phyloP scores from a whole-genome alignment of 2,888 invertebrate genomes.

The Alloplasta piceator region DNA sequence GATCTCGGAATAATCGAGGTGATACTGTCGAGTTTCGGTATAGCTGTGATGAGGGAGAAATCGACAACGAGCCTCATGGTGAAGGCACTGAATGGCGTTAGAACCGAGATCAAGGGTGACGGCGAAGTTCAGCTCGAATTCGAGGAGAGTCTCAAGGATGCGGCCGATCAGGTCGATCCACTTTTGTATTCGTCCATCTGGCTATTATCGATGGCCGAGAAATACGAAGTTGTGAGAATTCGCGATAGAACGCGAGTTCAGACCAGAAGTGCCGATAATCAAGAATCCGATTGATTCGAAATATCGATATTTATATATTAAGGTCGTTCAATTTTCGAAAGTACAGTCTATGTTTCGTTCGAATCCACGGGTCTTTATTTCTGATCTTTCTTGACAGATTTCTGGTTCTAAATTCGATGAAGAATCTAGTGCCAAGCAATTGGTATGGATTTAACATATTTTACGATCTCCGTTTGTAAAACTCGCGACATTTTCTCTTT shows the following conservation, averaged over 20 bases:
- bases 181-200: slow-evolving; percentile 70
- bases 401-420: no score
- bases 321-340: no score
- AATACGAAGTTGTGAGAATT: slow-evolving; percentile 69
- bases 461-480: not conserved
- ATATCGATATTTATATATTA: no score
- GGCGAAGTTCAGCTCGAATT: slow-evolving; percentile 69
- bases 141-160: slow-evolving; percentile 70
- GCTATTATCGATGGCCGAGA: slow-evolving; percentile 68
- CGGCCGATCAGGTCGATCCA: slow-evolving; percentile 71
- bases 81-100: slow-evolving; percentile 68
- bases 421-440: no score
- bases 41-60: slow-evolving; percentile 68
- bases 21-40: slow-evolving; percentile 70
- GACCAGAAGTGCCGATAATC: slow-evolving; percentile 32
- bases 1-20: slow-evolving; percentile 70
- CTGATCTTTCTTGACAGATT: no score
- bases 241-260: slow-evolving; percentile 45
- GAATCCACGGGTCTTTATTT: not conserved
- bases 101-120: slow-evolving; percentile 66
- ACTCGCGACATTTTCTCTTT: slow-evolving; percentile 25
- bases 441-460: no score
- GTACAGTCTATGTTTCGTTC: not conserved
- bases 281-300: slow-evolving; percentile 11
- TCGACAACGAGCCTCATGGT: slow-evolving; percentile 61